A percentile compares a stretch with the other conserved stretches of the same genome.
Evolutionary conservation across 1,140 invertebrate genomes (phyloP).

Genomic region (Potamilus streckersoni): DNA sequence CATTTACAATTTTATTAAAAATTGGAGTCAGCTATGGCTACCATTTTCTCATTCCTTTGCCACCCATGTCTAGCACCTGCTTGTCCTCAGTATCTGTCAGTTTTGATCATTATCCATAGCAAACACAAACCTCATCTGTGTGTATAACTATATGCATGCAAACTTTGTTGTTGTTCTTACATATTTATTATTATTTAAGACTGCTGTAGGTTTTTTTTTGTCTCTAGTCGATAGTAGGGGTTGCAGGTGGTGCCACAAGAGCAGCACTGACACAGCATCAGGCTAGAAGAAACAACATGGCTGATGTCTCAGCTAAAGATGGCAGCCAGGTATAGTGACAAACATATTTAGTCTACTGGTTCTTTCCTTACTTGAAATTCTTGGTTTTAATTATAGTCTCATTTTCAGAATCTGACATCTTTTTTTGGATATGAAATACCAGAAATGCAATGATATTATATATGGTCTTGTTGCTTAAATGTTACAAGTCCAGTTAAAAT

Average conservation of each 20-base stretch:
- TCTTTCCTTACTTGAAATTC: too few species aligned
- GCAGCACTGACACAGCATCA: conserved; percentile 92
- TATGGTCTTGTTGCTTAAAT: too few species aligned
- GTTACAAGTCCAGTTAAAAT: too few species aligned
- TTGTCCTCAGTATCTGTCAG: background rate
- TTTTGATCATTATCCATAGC: background rate
- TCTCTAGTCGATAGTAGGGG: conserved; percentile 79
- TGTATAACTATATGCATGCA: background rate
- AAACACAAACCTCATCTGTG: background rate
- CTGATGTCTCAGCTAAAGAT: conserved; percentile 95
- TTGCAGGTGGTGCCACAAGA: conserved; percentile 91
- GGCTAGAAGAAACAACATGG: conserved; percentile 88
- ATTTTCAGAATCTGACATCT: too few species aligned
- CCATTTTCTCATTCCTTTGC: background rate
- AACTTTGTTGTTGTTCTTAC: background rate
- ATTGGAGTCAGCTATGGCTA: too few species aligned
- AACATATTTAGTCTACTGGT: background rate
- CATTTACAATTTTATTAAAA: too few species aligned
- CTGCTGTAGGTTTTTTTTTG: conserved; percentile 72
- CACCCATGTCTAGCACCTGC: background rate
- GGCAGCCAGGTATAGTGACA: conserved; percentile 79
- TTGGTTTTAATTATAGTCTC: too few species aligned
- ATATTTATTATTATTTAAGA: background rate
- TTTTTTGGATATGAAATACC: too few species aligned
- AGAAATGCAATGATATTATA: too few species aligned